A percentile compares a stretch with the other conserved stretches of the same genome.
Conservation (phyloP, 2,888 invertebrate species). For the Clunio marinus region DNA sequence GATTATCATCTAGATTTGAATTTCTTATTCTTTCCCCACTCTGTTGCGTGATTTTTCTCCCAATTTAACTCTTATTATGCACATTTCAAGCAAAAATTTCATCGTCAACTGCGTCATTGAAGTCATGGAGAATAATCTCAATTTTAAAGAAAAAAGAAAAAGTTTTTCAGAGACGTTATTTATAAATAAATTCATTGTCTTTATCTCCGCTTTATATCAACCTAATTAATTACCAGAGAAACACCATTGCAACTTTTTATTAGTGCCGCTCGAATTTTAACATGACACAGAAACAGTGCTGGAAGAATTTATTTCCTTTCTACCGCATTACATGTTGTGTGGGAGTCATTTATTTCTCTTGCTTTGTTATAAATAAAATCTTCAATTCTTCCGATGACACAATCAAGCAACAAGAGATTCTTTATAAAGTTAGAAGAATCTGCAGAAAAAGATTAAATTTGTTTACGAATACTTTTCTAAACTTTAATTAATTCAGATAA, state of each 20-base stretch:
- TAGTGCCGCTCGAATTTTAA: neutral
- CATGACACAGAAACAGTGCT: neutral
- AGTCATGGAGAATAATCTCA: neutral
- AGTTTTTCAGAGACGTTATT: too few relatives aligned
- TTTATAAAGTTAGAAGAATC: too few relatives aligned
- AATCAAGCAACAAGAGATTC: too few relatives aligned
- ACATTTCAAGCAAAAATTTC: neutral
- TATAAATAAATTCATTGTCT: too few relatives aligned
- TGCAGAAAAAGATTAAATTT: too few relatives aligned
- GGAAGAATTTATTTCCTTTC: neutral
- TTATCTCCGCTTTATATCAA: too few relatives aligned
- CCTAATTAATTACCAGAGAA: neutral
- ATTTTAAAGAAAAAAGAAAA: neutral
- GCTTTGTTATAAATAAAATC: neutral
- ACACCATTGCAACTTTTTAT: neutral
- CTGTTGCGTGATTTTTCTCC: neutral
- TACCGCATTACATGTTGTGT: slow-evolving; percentile 4
- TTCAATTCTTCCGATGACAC: neutral
- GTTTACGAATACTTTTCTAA: too few relatives aligned
- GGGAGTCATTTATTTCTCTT: slow-evolving; percentile 32
- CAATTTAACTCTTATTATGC: slow-evolving; percentile 12
- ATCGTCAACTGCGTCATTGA: neutral
- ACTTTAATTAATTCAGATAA: too few relatives aligned
- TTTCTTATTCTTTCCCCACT: neutral
- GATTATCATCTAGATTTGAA: slow-evolving; percentile 13